These are phyloP conservation scores for Blomia tropicalis DNA, from an alignment of 2,888 invertebrate species.

Conservation along the genomic window DNA sequence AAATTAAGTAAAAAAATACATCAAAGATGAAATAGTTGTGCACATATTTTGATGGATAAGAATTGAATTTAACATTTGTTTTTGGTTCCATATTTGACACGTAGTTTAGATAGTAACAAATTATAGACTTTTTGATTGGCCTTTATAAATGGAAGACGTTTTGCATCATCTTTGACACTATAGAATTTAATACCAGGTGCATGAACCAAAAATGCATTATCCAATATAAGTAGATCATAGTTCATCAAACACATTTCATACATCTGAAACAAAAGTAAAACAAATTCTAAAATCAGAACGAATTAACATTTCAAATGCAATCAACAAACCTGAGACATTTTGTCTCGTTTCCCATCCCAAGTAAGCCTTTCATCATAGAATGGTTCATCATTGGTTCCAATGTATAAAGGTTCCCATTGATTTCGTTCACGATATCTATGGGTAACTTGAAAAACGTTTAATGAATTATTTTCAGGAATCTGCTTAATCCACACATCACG, in stretches of 20 bases:
- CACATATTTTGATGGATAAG: not conserved
- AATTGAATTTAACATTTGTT: conserved; percentile 14
- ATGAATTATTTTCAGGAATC: conserved; percentile 23
- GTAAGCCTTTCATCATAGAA: conserved; percentile 75
- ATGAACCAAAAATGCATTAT: conserved; percentile 81
- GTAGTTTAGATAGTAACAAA: conserved; percentile 27
- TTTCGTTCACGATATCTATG: conserved; percentile 37
- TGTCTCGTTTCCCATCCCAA: conserved; percentile 88
- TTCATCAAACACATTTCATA: conserved; percentile 74
- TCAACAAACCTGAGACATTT: conserved; percentile 73
- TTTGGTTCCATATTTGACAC: conserved; percentile 29
- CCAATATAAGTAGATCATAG: conserved; percentile 78
- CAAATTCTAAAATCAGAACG: not conserved
- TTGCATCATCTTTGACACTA: conserved; percentile 57
- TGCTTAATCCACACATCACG: conserved; percentile 28
- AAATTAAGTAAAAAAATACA: too few species aligned
- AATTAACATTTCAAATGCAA: not conserved
- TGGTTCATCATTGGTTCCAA: conserved; percentile 67
- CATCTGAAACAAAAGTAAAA: conserved; percentile 47
- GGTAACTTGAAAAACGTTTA: conserved; percentile 39
- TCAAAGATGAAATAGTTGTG: too few species aligned
- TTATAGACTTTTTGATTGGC: conserved; percentile 54
- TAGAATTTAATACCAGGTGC: conserved; percentile 70
- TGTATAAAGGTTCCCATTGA: conserved; percentile 77
- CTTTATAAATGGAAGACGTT: conserved; percentile 56